Evolutionary conservation across 2,888 invertebrate genomes (phyloP).

Genomic region (Scelioninae gen. 1): DNA sequence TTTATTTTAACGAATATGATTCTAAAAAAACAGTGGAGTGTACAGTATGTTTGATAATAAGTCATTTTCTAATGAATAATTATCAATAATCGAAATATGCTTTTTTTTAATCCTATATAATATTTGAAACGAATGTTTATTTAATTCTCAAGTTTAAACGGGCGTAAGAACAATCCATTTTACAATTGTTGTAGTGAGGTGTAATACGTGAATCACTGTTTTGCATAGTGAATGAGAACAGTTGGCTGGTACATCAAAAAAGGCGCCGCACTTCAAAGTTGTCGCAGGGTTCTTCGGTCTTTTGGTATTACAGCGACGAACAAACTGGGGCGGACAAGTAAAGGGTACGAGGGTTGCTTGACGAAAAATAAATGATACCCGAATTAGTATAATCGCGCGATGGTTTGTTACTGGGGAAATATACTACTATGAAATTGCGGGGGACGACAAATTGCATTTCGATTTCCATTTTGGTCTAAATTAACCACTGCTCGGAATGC

Average conservation of each 20-base stretch:
- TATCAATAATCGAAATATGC: too few species aligned
- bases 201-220: slow-evolving; percentile 82
- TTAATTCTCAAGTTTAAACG: slow-evolving; percentile 16
- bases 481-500: slow-evolving; percentile 69
- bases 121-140: too few species aligned
- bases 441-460: slow-evolving; percentile 83
- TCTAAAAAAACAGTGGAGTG: too few species aligned
- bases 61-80: too few species aligned
- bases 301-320: slow-evolving; percentile 48
- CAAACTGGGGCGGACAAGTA: slow-evolving; percentile 70
- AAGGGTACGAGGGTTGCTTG: slow-evolving; percentile 73
- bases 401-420: slow-evolving; percentile 83
- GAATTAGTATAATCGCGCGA: slow-evolving; percentile 84
- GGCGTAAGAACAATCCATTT: slow-evolving; percentile 14
- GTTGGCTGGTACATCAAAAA: slow-evolving; percentile 84
- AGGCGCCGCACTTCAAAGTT: slow-evolving; percentile 83
- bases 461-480: slow-evolving; percentile 82
- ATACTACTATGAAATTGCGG: slow-evolving; percentile 76
- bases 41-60: too few species aligned
- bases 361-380: slow-evolving; percentile 84
- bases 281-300: slow-evolving; percentile 63
- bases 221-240: slow-evolving; percentile 82
- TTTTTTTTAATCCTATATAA: background rate
- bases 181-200: slow-evolving; percentile 49
- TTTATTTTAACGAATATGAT: too few species aligned